A percentile compares a stretch with the other conserved stretches of the same genome.
phyloP scores from a whole-genome alignment of 2,113 vertebrate species.

The Mobula hypostoma region DNA sequence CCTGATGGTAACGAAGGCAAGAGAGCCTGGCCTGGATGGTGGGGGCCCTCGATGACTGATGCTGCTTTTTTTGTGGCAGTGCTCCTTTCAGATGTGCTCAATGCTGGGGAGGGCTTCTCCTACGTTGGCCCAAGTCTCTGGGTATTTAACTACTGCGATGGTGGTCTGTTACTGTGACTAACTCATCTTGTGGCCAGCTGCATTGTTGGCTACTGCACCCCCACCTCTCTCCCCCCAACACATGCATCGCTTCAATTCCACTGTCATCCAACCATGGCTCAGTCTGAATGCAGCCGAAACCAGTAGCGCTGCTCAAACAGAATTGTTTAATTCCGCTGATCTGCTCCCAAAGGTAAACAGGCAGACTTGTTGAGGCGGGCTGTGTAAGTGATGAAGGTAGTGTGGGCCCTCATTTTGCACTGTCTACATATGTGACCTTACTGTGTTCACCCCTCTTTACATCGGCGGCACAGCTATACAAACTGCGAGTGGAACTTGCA shows the following conservation, averaged over 20 bases:
- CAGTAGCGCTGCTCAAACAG: background rate
- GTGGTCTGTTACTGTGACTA: background rate
- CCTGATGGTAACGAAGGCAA: too few species aligned
- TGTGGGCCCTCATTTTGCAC: background rate
- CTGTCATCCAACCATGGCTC: background rate
- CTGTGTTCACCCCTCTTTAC: too few species aligned
- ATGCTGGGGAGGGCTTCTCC: too few species aligned
- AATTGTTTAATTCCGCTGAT: background rate
- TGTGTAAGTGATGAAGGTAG: background rate
- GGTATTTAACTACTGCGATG: background rate
- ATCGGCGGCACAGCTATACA: too few species aligned
- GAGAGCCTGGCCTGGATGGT: too few species aligned
- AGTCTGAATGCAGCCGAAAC: background rate
- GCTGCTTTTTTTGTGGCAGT: too few species aligned
- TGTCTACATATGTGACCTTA: too few species aligned
- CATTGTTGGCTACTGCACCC: background rate
- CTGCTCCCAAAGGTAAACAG: background rate
- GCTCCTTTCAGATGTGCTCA: too few species aligned
- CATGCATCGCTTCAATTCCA: background rate
- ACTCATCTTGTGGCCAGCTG: background rate
- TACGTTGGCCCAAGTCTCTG: too few species aligned
- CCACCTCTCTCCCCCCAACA: background rate
- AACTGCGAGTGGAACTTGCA: too few species aligned
- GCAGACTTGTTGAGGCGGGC: background rate
- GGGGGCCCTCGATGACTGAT: too few species aligned